Evolutionary conservation across 2,888 invertebrate species (phyloP).

Genomic region (Suillia variegata): DNA sequence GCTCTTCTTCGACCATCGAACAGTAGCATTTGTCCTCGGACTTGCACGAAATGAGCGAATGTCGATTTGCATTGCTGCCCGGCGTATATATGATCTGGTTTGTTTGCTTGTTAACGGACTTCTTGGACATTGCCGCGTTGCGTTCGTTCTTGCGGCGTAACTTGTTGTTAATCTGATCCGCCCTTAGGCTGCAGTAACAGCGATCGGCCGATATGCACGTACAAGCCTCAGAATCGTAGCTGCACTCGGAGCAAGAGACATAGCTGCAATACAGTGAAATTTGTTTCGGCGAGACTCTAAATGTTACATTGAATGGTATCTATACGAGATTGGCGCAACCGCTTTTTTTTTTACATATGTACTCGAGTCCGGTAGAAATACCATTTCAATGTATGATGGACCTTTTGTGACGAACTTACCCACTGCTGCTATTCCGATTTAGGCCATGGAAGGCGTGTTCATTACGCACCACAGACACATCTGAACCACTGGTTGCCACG

Average conservation of each 20-base stretch:
- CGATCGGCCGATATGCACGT: conserved; percentile 77
- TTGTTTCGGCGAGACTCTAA: neutral
- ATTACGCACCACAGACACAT: conserved; percentile 68
- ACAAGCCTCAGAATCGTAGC: conserved; percentile 83
- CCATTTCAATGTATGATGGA: neutral
- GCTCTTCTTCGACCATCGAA: conserved; percentile 63
- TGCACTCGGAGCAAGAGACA: conserved; percentile 87
- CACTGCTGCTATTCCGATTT: conserved; percentile 70
- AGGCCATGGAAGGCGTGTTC: conserved; percentile 66
- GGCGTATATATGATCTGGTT: conserved; percentile 3
- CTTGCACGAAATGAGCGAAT: conserved; percentile 61
- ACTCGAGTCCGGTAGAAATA: neutral
- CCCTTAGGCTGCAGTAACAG: conserved; percentile 76
- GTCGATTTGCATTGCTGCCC: conserved; percentile 38
- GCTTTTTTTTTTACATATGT: neutral
- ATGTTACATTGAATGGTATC: neutral
- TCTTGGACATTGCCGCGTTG: conserved; percentile 33
- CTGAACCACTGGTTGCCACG: conserved; percentile 69
- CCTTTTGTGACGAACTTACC: conserved; percentile 49
- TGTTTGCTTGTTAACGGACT: neutral
- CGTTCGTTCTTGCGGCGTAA: conserved; percentile 48
- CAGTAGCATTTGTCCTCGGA: conserved; percentile 70
- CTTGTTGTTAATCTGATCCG: conserved; percentile 43
- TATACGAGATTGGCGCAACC: neutral
- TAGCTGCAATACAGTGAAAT: conserved; percentile 62